Conservation (phyloP, 2,888 invertebrate species). For the Chydorus sphaericus region DNA sequence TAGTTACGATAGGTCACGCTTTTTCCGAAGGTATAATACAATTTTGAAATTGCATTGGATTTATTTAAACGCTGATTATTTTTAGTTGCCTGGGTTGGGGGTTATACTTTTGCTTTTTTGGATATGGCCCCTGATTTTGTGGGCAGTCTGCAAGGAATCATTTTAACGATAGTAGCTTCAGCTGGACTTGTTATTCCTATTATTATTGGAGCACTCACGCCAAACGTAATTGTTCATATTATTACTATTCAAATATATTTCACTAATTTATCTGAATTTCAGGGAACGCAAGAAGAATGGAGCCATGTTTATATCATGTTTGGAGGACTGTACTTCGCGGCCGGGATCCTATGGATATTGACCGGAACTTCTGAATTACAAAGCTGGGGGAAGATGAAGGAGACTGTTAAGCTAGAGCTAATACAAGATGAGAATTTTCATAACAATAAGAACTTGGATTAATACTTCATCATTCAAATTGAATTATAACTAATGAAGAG, state of each 20-base stretch:
- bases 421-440: no score
- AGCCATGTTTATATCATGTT: conserved; percentile 1
- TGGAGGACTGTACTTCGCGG: neutral
- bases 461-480: no score
- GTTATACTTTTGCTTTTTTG: conserved; percentile 32
- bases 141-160: conserved; percentile 32
- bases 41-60: no score
- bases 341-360: neutral
- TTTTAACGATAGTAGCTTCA: conserved; percentile 31
- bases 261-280: no score
- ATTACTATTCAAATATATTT: no score
- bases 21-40: no score
- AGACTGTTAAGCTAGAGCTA: neutral
- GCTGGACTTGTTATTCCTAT: conserved; percentile 32
- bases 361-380: neutral
- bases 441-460: no score
- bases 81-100: conserved; percentile 23
- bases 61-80: no score
- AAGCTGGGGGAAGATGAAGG: neutral
- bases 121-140: conserved; percentile 34
- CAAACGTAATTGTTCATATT: conserved; percentile 9
- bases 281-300: conserved; percentile 6
- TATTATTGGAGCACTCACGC: conserved; percentile 27
- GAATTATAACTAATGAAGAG: no score
- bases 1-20: conserved; percentile 28